phyloP scores from a whole-genome alignment of 2,797 vertebrate species.

The Hydrophis major region DNA sequence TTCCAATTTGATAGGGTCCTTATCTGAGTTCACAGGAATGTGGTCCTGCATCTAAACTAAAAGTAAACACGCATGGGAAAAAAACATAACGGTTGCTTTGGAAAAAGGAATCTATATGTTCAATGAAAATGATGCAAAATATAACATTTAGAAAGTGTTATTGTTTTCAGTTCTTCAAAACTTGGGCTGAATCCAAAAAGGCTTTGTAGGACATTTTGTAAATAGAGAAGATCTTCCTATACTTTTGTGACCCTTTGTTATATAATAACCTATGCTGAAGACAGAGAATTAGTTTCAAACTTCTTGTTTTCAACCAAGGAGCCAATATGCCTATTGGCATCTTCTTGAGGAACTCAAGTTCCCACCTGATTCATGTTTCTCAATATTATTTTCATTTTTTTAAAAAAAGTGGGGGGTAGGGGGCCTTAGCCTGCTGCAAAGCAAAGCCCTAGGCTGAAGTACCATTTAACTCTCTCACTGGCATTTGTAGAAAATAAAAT shows the following conservation, averaged over 20 bases:
- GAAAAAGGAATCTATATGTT: neutral
- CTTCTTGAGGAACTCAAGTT: neutral
- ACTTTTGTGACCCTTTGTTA: neutral
- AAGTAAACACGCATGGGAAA: neutral
- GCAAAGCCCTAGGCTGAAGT: neutral
- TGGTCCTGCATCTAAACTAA: neutral
- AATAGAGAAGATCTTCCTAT: neutral
- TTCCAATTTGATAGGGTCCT: conserved; percentile 20
- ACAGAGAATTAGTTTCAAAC: neutral
- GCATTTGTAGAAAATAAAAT: neutral
- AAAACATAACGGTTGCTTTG: neutral
- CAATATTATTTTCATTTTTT: neutral
- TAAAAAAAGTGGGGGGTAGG: neutral
- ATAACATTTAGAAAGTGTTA: neutral
- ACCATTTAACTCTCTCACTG: neutral
- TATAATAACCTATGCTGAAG: neutral
- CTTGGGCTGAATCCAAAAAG: neutral
- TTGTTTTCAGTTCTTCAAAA: neutral
- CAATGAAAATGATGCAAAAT: neutral
- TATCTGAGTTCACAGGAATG: neutral
- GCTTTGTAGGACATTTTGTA: neutral
- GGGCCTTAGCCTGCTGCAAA: neutral
- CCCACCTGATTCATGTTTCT: neutral
- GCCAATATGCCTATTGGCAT: neutral
- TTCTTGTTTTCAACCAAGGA: neutral